Conservation (phyloP, 2,113 vertebrate species). For the Tautogolabrus adspersus region DNA sequence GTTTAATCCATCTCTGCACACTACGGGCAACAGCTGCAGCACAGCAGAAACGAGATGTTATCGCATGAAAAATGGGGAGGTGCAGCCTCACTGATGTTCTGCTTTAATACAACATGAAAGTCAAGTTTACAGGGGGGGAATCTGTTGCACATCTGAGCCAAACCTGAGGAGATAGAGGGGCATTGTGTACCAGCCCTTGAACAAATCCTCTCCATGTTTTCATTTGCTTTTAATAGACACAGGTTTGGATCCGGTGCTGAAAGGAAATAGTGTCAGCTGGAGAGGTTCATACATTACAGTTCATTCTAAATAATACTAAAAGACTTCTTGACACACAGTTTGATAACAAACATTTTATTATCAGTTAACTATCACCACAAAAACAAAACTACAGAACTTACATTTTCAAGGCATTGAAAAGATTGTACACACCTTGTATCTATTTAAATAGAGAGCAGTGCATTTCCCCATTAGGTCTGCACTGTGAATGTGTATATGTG, state of each 20-base stretch:
- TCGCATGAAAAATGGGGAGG: slow-evolving; percentile 54
- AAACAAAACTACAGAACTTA: slow-evolving; percentile 21
- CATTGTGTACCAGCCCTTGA: slow-evolving; percentile 27
- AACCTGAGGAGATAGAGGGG: slow-evolving; percentile 43
- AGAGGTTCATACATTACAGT: too few species aligned
- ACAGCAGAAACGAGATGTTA: slow-evolving; percentile 63
- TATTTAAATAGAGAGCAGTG: slow-evolving; percentile 56
- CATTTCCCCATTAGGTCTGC: slow-evolving; percentile 20
- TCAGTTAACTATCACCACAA: slow-evolving; percentile 3
- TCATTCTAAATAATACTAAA: background rate
- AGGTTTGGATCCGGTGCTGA: background rate
- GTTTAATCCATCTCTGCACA: slow-evolving; percentile 54
- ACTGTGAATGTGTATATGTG: slow-evolving; percentile 24
- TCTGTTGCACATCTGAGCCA: slow-evolving; percentile 59
- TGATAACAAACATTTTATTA: slow-evolving; percentile 60
- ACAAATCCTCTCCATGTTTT: slow-evolving; percentile 23
- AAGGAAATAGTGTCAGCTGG: background rate
- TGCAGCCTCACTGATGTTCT: slow-evolving; percentile 63
- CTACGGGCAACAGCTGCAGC: slow-evolving; percentile 47
- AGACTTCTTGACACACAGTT: background rate
- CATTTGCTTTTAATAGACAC: background rate
- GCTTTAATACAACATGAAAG: slow-evolving; percentile 74
- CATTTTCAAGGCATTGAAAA: slow-evolving; percentile 1
- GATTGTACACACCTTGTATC: slow-evolving; percentile 24
- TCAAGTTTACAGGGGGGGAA: slow-evolving; percentile 48